A percentile compares a stretch with the other conserved stretches of the same genome.
Evolutionary conservation across 2,888 invertebrate genomes (phyloP).

Genomic region (Melinaea marsaeus): DNA sequence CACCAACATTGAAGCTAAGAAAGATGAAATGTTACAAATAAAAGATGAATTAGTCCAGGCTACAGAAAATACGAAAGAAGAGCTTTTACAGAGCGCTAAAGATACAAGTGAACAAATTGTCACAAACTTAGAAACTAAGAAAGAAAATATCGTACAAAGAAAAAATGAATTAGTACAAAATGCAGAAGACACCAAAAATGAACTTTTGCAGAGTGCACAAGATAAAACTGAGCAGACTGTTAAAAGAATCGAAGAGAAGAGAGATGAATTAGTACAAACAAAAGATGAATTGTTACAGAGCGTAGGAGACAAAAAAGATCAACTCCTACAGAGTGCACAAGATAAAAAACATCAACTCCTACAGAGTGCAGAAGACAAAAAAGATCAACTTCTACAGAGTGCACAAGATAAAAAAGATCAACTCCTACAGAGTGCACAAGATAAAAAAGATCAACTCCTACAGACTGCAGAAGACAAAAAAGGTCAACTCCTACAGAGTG

Average conservation of each 20-base stretch:
- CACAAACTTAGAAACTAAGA: constrained; percentile 20
- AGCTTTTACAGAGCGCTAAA: constrained; percentile 33
- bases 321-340: constrained; percentile 19
- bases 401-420: constrained; percentile 31
- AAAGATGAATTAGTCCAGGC: constrained; percentile 40
- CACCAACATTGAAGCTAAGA: constrained; percentile 37
- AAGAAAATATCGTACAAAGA: constrained; percentile 29
- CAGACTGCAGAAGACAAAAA: constrained; percentile 37
- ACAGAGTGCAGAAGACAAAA: constrained; percentile 38
- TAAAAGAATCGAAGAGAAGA: constrained; percentile 32
- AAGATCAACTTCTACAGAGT: constrained; percentile 13
- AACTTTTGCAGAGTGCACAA: constrained; percentile 38
- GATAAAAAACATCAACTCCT: constrained; percentile 34
- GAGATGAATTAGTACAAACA: constrained; percentile 28
- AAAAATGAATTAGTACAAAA: constrained; percentile 19
- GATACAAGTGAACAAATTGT: constrained; percentile 31
- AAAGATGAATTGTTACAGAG: background rate
- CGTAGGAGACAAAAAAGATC: constrained; percentile 12
- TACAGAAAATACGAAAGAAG: constrained; percentile 36
- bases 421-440: constrained; percentile 37
- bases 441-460: constrained; percentile 32
- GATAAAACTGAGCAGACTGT: constrained; percentile 33
- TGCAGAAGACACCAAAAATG: constrained; percentile 33
- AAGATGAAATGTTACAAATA: constrained; percentile 32
- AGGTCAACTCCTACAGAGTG: constrained; percentile 39